Conservation (phyloP, 1,140 invertebrate genomes). For the Whitmania pigra region DNA sequence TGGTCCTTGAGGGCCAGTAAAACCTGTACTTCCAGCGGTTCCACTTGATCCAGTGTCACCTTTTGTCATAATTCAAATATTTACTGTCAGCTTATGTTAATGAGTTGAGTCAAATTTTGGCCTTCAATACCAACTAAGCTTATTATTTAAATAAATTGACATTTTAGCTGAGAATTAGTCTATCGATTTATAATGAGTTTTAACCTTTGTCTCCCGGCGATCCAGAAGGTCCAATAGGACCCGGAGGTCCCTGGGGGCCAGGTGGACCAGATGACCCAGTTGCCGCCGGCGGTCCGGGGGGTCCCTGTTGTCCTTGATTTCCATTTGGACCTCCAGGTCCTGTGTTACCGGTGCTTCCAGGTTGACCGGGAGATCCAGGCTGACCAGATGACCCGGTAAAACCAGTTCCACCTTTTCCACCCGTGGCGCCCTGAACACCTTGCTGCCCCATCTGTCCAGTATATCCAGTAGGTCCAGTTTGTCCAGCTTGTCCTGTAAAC, state of each 20-base stretch:
- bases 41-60: conserved; percentile 36
- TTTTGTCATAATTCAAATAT: not conserved
- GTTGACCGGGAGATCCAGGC: not conserved
- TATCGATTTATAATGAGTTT: too few species aligned
- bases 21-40: conserved; percentile 50
- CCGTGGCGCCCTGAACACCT: conserved; percentile 14
- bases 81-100: too few species aligned
- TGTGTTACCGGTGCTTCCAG: not conserved
- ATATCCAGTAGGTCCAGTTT: conserved; percentile 47
- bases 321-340: not conserved
- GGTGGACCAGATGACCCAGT: too few species aligned
- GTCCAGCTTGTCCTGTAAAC: conserved; percentile 8
- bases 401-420: not conserved
- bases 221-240: not conserved
- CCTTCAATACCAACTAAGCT: too few species aligned
- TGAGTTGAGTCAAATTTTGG: too few species aligned
- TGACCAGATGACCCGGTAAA: not conserved
- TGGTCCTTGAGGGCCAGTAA: conserved; percentile 22
- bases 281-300: not conserved
- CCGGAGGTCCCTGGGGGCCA: not conserved
- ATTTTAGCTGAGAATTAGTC: too few species aligned
- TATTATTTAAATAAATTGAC: too few species aligned
- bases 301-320: not conserved
- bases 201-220: conserved; percentile 29
- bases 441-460: conserved; percentile 55